Evolutionary conservation across 2,113 vertebrate species (phyloP), one percentile per base, ranked within the genome.

Genomic region (Microtus oregoni): DNA sequence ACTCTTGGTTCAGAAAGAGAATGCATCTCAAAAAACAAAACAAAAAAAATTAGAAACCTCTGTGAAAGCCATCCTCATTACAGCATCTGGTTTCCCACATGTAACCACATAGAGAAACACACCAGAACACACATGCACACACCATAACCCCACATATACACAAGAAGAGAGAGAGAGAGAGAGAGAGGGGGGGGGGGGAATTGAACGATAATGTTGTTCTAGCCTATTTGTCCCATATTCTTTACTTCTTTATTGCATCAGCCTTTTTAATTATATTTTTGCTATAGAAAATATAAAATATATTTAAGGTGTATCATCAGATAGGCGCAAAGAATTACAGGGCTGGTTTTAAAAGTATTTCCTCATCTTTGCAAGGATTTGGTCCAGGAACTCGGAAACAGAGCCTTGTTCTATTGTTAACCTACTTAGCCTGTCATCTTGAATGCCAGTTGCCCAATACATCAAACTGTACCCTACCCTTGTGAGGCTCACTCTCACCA

Each of bases 261-360:
- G 63, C 5, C 78, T 94, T 95, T 81, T 67, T 58, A 61, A 13
- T 88, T 89, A 61, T 65, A 73, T 91, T 65, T 95, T 81, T 91
- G n/a, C 52, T 70, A 35, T 13, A 55, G 7, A 91, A 94, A 96
- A 76, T 61, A 61, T 63, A 89, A 50, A 77, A 77, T 7, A 32
- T 55, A 38, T 22, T 93, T 93, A 28, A 61, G 28, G 11, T 88
- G 26, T 11, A 72, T 26, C 14, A 89, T 2, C 30, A 55, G n/a
- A 32, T 8, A 76, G 2, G 8, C 28, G 52, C n/a, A 89, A 92
- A 89, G 28, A 44, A 67, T 28, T 70, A 76, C 32, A 82, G 19
- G 35, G 2, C 26, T 90, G 15, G 1, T 4, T 15, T 35, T 86
- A 81, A 22, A 68, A 5, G 47, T 63, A 65, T 52, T 55, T 91